Base-by-base conservation (phyloP, 2,113 vertebrate genomes). In the Melanerpes formicivorus region DNA sequence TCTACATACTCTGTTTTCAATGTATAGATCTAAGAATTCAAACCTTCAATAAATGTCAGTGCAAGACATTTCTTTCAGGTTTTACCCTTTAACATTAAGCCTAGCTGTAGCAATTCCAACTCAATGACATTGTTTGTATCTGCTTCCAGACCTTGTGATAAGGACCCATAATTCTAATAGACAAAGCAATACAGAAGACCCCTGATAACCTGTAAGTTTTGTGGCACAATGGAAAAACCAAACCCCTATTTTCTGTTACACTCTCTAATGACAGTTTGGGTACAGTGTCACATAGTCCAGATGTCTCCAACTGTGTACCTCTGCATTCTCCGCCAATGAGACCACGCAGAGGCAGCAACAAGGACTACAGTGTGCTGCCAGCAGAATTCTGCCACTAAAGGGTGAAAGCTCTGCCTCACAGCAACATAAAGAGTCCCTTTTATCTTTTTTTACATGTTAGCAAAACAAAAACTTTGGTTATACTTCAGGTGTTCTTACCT, bases 401-500 rank as follows among this genome's bases (percentile, higher is more conserved):
- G 9, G 5, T 14, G 5, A 80, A 1, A 11, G 30, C 69, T 90
- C 40, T 25, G 15, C 9, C 21, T 13, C 71, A 19, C 32, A 87
- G 29, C 14, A 91, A 29, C n/a, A 76, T 30, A 66, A 64, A 56
- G 13, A 88, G 76, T 16, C 63, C 48, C 4, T 32, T 32, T 40
- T 34, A 5, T 0, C 6, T 15, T 29, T 80, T 77, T 76, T 37
- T n/a, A 30, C 16, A 55, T 66, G 27, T 9, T 29, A 64, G 8
- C 42, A 84, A 63, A 91, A 79, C 16, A 77, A 84, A 10, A 29
- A 11, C 40, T 37, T 1, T 40, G 26, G 5, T 73, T 59, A 26
- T 2, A 42, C 8, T 26, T 34, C n/a, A 71, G n/a, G 27, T 21
- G 59, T 34, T 37, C 71, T 98, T 97, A 99, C 99, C 99, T 25